phyloP scores from a whole-genome alignment of 2,888 invertebrate species.

The Hydrotaea cyrtoneurina region DNA sequence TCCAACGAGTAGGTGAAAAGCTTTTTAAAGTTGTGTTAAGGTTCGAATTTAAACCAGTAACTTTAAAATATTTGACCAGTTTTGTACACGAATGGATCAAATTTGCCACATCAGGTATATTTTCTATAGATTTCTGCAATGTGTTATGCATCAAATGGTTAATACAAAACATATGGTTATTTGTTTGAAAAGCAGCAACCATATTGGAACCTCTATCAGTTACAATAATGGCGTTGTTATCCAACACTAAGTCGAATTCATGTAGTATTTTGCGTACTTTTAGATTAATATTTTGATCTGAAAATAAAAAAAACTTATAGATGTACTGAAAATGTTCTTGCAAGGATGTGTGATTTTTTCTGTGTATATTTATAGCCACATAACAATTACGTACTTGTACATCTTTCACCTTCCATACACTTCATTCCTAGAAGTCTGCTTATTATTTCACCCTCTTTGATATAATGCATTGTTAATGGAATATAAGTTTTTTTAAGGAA shows the following conservation, averaged over 20 bases:
- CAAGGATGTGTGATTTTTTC: background rate
- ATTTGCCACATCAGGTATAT: constrained; percentile 46
- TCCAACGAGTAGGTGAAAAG: constrained; percentile 56
- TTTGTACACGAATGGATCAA: constrained; percentile 41
- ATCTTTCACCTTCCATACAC: constrained; percentile 52
- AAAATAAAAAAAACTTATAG: constrained; percentile 24
- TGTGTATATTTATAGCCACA: background rate
- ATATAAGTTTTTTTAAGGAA: constrained; percentile 49
- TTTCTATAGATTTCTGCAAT: constrained; percentile 53
- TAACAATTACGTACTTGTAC: constrained; percentile 49
- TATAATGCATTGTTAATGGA: constrained; percentile 60
- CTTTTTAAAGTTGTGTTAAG: constrained; percentile 46
- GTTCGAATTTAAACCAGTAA: constrained; percentile 36
- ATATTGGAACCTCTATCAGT: constrained; percentile 60
- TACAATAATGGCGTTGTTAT: constrained; percentile 52
- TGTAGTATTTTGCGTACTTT: constrained; percentile 52
- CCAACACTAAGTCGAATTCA: constrained; percentile 34
- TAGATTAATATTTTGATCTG: constrained; percentile 53
- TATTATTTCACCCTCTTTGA: constrained; percentile 45
- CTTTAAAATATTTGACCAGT: constrained; percentile 59
- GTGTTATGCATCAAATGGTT: constrained; percentile 57
- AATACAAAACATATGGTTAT: constrained; percentile 58
- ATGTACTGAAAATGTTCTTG: background rate
- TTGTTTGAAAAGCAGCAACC: constrained; percentile 49
- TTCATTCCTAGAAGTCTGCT: constrained; percentile 53